phyloP scores from a whole-genome alignment of 2,888 invertebrate genomes.

The Cephonodes hylas region DNA sequence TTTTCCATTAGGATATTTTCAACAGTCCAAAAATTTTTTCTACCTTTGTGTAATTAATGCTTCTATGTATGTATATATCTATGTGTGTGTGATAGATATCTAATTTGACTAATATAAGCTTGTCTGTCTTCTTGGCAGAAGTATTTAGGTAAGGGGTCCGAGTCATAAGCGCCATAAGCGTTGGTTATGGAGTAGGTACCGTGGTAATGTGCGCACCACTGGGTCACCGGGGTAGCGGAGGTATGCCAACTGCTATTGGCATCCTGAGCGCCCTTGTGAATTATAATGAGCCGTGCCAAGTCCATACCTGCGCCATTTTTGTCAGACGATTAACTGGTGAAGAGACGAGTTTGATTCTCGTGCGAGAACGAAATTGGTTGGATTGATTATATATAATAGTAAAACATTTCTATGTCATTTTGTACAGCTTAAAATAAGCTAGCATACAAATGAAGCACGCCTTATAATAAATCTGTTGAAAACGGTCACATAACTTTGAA shows the following conservation, averaged over 20 bases:
- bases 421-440: too few species aligned
- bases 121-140: background rate
- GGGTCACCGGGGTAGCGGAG: constrained; percentile 61
- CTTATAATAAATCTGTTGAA: too few species aligned
- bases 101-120: too few species aligned
- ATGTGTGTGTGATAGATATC: too few species aligned
- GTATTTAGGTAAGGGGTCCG: constrained; percentile 4
- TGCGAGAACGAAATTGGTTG: background rate
- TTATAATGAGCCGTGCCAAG: constrained; percentile 43
- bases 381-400: too few species aligned
- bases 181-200: constrained; percentile 47
- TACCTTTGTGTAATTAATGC: too few species aligned
- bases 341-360: background rate
- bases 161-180: constrained; percentile 26
- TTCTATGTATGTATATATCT: too few species aligned
- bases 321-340: background rate
- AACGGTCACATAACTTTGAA: too few species aligned
- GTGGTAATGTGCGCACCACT: constrained; percentile 57
- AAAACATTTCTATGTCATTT: too few species aligned
- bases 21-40: too few species aligned
- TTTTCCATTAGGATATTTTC: too few species aligned
- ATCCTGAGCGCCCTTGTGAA: constrained; percentile 52
- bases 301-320: background rate
- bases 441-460: too few species aligned
- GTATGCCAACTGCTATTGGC: constrained; percentile 42